phyloP scores from a whole-genome alignment of 2,888 invertebrate species.

The Thecocarcelia acutangulata region DNA sequence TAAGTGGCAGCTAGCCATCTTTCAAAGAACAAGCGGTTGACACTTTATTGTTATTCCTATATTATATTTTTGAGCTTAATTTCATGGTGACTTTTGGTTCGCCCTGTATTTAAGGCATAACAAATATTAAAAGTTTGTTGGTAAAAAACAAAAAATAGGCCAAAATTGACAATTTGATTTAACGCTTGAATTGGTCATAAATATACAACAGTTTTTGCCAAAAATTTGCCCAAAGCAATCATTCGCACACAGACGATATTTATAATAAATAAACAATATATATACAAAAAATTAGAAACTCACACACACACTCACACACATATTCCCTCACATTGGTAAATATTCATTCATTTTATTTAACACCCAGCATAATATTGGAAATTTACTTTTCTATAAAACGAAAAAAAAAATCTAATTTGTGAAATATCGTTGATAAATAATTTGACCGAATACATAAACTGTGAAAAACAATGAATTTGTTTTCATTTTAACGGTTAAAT shows the following conservation, averaged over 20 bases:
- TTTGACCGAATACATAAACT: background rate
- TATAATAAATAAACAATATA: no score
- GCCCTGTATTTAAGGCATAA: no score
- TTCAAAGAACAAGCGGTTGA: no score
- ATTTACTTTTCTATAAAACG: constrained; percentile 25
- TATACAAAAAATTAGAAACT: no score
- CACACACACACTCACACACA: background rate
- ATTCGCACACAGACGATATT: no score
- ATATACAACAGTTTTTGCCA: constrained; percentile 53
- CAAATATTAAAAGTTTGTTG: constrained; percentile 48
- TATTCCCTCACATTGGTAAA: background rate
- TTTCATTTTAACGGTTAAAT: no score
- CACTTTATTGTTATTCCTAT: no score
- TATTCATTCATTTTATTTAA: constrained; percentile 5
- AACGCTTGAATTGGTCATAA: constrained; percentile 57
- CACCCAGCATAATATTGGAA: constrained; percentile 9
- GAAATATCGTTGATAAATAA: constrained; percentile 10
- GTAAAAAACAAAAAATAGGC: constrained; percentile 40
- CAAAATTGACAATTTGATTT: constrained; percentile 60
- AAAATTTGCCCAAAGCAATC: constrained; percentile 22
- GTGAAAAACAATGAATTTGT: constrained; percentile 7
- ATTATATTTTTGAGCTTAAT: no score
- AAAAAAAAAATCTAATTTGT: constrained; percentile 24
- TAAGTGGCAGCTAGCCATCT: no score
- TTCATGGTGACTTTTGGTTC: no score